A percentile compares a stretch with the other conserved stretches of the same genome.
Conservation (phyloP, 2,113 vertebrate species). For the Meriones unguiculatus region DNA sequence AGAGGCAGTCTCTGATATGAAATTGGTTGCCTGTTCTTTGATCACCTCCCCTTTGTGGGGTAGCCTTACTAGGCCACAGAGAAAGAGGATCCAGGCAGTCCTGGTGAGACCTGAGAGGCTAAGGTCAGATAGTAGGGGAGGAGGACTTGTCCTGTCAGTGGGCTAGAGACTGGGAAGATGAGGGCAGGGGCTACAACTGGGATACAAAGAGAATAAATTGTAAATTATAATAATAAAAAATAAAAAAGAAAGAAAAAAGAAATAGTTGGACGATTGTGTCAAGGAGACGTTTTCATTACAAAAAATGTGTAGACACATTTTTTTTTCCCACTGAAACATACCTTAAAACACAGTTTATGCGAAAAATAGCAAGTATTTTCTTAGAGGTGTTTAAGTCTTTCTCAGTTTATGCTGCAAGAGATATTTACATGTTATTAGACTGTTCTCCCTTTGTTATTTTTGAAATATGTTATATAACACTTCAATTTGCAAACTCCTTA, state of each 20-base stretch:
- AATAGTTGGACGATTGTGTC: neutral
- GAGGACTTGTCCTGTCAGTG: too few relatives aligned
- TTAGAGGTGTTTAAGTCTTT: neutral
- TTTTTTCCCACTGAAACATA: neutral
- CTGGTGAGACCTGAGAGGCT: too few relatives aligned
- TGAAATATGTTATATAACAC: neutral
- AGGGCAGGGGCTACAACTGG: too few relatives aligned
- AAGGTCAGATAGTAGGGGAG: too few relatives aligned
- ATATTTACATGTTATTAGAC: neutral
- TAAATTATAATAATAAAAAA: too few relatives aligned
- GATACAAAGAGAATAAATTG: too few relatives aligned
- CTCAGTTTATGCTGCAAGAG: neutral
- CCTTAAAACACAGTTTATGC: neutral
- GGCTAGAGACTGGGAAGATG: too few relatives aligned
- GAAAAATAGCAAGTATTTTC: neutral
- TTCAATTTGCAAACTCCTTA: neutral
- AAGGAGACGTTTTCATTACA: neutral
- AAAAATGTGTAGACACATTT: neutral
- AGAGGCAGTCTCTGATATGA: too few relatives aligned
- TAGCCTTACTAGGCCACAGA: too few relatives aligned
- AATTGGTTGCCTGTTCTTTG: too few relatives aligned
- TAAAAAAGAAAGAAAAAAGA: neutral
- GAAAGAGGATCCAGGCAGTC: too few relatives aligned
- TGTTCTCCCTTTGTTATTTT: neutral
- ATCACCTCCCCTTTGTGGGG: too few relatives aligned